Base-by-base conservation (phyloP, 2,888 invertebrate genomes). In the Quadroppia sp. region DNA sequence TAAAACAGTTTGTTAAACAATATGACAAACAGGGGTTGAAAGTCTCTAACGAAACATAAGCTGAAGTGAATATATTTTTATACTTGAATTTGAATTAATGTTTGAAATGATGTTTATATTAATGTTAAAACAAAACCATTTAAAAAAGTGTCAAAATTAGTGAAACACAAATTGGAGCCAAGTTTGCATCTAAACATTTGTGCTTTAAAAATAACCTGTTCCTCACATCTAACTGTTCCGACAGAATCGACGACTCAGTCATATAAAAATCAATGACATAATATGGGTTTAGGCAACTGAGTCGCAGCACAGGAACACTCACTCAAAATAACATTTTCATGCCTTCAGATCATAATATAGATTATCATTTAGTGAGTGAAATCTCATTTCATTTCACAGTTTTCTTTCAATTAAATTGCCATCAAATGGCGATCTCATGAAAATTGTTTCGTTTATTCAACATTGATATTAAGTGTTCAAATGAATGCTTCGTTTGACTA, bases 351-450 rank as follows among this genome's bases (percentile, higher is more conserved):
- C 56, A 64, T 64, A 36, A n/a, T 64, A 64, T 64, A 64, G 64
- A 32, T 64, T n/a, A 64, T 36, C 32, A 64, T 64, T 64, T 32
- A 36, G 28, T 56, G 30, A 64, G 64, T 13, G 15, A 36, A 64
- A 32, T 64, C 64, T 64, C 64, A 64, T 64, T n/a, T n/a, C n/a
- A n/a, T n/a, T 64, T 50, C 64, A 36, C 36, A 36, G 64, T 36
- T 36, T 64, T 64, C 59, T 59, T 59, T 20, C 32, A 64, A 64
- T 36, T n/a, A 32, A 61, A 64, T 64, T n/a, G 64, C 36, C n/a
- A 64, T n/a, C 36, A 36, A 36, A 64, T 36, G 32, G 25, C 11
- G 13, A 30, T 28, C 25, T 56, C 28, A 9, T n/a, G n/a, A n/a
- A n/a, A n/a, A 56, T 56, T 11, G 11, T 7, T 56, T 56, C 28